phyloP scores from a whole-genome alignment of 1,140 invertebrate genomes.

The Acromyrmex echinatior region DNA sequence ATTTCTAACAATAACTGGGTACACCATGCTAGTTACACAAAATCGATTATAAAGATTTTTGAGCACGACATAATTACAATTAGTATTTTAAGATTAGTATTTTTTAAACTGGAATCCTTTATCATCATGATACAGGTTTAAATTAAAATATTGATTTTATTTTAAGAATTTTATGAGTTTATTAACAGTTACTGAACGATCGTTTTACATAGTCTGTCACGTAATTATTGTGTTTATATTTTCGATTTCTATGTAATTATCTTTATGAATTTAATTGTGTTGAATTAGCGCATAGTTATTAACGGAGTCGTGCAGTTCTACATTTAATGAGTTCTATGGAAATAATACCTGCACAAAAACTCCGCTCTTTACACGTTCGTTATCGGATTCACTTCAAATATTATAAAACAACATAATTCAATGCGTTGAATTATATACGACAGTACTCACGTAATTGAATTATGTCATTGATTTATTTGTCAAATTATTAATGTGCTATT shows the following conservation, averaged over 20 bases:
- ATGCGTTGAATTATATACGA: not conserved
- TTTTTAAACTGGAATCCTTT: not conserved
- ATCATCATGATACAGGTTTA: not conserved
- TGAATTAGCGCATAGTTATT: conserved; percentile 31
- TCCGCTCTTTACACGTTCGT: not conserved
- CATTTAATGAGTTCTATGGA: conserved; percentile 29
- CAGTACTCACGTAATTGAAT: conserved; percentile 3
- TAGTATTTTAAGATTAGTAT: conserved; percentile 31
- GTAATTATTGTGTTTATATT: conserved; percentile 23
- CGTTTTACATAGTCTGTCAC: not conserved
- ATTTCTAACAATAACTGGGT: conserved; percentile 1
- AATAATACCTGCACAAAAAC: conserved; percentile 31
- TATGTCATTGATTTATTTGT: not conserved
- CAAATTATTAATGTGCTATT: conserved; percentile 33
- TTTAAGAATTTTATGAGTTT: not conserved
- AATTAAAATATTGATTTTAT: not conserved
- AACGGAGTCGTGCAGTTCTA: not conserved
- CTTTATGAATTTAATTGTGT: conserved; percentile 38
- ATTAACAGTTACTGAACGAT: not conserved
- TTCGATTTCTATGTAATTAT: conserved; percentile 31
- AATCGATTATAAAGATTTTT: conserved; percentile 22
- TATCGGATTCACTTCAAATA: not conserved
- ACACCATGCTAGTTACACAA: not conserved
- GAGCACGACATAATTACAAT: conserved; percentile 3
- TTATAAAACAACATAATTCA: conserved; percentile 3